phyloP scores from a whole-genome alignment of 2,888 invertebrate species.

The Coelopa pilipes region DNA sequence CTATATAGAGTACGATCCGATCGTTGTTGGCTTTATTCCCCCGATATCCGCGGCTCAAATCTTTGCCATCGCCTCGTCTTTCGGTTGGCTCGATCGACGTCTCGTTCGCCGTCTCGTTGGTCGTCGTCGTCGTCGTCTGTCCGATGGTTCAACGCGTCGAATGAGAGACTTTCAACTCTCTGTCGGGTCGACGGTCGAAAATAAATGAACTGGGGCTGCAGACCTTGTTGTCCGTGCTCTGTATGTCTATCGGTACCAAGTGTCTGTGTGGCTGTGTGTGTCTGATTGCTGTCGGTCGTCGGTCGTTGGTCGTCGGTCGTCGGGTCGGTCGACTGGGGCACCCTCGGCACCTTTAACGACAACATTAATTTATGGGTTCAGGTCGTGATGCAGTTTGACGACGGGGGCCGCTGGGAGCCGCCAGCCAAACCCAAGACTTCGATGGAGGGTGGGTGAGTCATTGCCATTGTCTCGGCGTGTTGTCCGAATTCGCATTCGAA shows the following conservation, averaged over 20 bases:
- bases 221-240: conserved; percentile 28
- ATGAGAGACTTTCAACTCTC: conserved; percentile 27
- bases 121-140: background rate
- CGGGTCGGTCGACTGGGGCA: conserved; percentile 39
- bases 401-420: conserved; percentile 17
- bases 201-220: conserved; percentile 36
- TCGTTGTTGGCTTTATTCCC: no score
- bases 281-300: conserved; percentile 19
- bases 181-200: conserved; percentile 34
- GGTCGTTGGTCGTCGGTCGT: no score
- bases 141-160: conserved; percentile 6
- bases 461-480: no score
- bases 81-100: background rate
- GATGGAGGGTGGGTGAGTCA: conserved; percentile 28
- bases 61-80: no score
- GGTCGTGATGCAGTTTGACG: conserved; percentile 46
- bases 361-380: conserved; percentile 52
- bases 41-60: no score
- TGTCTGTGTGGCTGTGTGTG: conserved; percentile 13
- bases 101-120: background rate
- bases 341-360: conserved; percentile 51
- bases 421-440: conserved; percentile 44
- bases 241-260: conserved; percentile 11
- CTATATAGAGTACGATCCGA: no score
- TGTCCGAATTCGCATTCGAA: no score